These are phyloP conservation scores for Grapholita molesta DNA, from an alignment of 1,140 invertebrate genomes.

Conservation along the genomic window DNA sequence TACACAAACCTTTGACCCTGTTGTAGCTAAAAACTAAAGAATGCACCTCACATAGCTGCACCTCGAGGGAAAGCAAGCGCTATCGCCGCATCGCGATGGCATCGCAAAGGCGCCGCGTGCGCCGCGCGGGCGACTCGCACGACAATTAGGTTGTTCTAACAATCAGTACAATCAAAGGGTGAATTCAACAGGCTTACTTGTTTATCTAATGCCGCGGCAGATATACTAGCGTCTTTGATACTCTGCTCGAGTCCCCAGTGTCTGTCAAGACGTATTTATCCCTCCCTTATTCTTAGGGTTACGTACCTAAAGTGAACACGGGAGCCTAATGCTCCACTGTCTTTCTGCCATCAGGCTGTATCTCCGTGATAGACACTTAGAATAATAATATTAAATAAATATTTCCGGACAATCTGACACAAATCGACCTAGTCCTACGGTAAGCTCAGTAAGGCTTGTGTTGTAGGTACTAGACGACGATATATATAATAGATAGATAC, in stretches of 20 bases:
- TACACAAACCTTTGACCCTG: neutral
- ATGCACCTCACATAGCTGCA: constrained; percentile 1
- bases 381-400: too few relatives aligned
- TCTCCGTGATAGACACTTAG: too few relatives aligned
- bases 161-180: neutral
- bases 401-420: too few relatives aligned
- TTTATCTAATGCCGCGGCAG: neutral
- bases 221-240: neutral
- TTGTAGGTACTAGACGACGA: too few relatives aligned
- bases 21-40: neutral
- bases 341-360: too few relatives aligned
- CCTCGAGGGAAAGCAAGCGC: neutral
- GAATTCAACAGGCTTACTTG: neutral
- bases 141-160: neutral
- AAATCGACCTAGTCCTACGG: too few relatives aligned
- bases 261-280: too few relatives aligned
- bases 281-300: too few relatives aligned
- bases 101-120: neutral
- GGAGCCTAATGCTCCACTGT: too few relatives aligned
- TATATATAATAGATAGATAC: too few relatives aligned
- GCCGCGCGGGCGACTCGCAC: neutral
- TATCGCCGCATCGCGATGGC: neutral
- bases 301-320: too few relatives aligned
- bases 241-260: neutral
- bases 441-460: too few relatives aligned